Evolutionary conservation across 2,888 invertebrate genomes (phyloP).

Genomic region (Pteria penguin): DNA sequence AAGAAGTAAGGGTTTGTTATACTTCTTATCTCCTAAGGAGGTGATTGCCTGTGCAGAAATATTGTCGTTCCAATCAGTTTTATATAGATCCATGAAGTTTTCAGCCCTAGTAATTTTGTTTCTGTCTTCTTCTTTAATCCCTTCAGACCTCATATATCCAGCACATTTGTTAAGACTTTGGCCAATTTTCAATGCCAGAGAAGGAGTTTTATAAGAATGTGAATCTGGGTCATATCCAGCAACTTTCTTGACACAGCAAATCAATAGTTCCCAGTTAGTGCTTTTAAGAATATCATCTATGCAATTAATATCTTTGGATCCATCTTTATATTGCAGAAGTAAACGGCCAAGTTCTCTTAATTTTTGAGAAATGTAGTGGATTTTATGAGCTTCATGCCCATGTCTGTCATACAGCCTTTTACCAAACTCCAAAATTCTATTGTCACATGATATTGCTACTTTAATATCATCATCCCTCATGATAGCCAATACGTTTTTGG

Average conservation of each 20-base stretch:
- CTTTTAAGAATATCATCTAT: constrained; percentile 16
- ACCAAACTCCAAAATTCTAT: constrained; percentile 13
- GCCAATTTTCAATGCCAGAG: constrained; percentile 36
- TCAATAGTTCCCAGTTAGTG: constrained; percentile 13
- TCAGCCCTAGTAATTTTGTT: not conserved
- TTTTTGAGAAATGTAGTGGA: constrained; percentile 22
- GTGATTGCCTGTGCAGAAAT: constrained; percentile 30
- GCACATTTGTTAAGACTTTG: constrained; percentile 37
- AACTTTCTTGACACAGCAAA: constrained; percentile 11
- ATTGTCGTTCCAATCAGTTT: constrained; percentile 27
- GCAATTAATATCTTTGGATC: not conserved
- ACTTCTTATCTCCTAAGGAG: constrained; percentile 29
- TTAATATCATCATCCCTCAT: constrained; percentile 40
- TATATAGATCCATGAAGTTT: constrained; percentile 16
- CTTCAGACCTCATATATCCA: constrained; percentile 4
- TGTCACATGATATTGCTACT: constrained; percentile 6
- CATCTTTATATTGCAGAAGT: not conserved
- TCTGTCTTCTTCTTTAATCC: constrained; percentile 19
- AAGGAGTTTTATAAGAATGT: constrained; percentile 18
- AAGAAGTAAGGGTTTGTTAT: constrained; percentile 36
- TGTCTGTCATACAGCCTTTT: constrained; percentile 11
- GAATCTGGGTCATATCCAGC: constrained; percentile 18
- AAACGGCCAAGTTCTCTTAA: constrained; percentile 26
- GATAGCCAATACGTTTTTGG: constrained; percentile 16
- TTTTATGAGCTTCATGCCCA: constrained; percentile 14